phyloP scores from a whole-genome alignment of 2,888 invertebrate genomes.

The Lordiphosa fenestrarum region DNA sequence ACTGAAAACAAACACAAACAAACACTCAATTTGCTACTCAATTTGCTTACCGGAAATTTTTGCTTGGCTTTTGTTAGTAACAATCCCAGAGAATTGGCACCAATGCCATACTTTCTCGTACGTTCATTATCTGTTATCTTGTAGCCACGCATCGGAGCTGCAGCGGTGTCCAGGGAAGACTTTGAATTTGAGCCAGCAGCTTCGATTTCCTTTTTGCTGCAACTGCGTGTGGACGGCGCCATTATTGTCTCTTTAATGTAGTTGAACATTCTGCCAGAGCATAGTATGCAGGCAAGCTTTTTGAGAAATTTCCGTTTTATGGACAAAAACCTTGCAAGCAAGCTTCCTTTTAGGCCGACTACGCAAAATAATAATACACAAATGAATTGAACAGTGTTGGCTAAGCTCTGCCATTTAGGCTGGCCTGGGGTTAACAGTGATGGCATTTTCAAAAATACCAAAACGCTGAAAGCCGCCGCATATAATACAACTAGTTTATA shows the following conservation, averaged over 20 bases:
- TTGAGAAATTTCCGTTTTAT: slow-evolving; percentile 14
- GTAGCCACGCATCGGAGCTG: slow-evolving; percentile 75
- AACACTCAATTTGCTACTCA: too few relatives aligned
- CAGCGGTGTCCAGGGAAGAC: neutral
- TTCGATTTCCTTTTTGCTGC: slow-evolving; percentile 19
- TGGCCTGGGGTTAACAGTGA: neutral
- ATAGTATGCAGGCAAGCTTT: slow-evolving; percentile 2
- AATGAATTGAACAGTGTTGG: slow-evolving; percentile 27
- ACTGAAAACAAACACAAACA: slow-evolving; percentile 14
- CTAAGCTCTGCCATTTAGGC: neutral
- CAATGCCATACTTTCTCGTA: slow-evolving; percentile 78
- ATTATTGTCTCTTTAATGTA: slow-evolving; percentile 64
- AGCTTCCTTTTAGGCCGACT: slow-evolving; percentile 50
- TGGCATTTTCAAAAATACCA: too few relatives aligned
- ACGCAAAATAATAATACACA: slow-evolving; percentile 30
- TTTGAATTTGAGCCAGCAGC: slow-evolving; percentile 21
- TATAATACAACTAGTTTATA: too few relatives aligned
- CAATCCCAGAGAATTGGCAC: slow-evolving; percentile 78
- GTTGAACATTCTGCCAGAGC: slow-evolving; percentile 42
- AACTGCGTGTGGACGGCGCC: slow-evolving; percentile 60
- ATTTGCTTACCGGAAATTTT: slow-evolving; percentile 79
- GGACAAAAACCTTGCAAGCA: slow-evolving; percentile 53
- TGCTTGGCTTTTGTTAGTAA: slow-evolving; percentile 74
- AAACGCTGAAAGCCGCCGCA: too few relatives aligned
- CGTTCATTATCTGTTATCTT: slow-evolving; percentile 79